Percentiles rank a stretch among this genome's conserved stretches.
Evolutionary conservation across 2,888 invertebrate genomes (phyloP).

Genomic region (Odontocolon sp.): DNA sequence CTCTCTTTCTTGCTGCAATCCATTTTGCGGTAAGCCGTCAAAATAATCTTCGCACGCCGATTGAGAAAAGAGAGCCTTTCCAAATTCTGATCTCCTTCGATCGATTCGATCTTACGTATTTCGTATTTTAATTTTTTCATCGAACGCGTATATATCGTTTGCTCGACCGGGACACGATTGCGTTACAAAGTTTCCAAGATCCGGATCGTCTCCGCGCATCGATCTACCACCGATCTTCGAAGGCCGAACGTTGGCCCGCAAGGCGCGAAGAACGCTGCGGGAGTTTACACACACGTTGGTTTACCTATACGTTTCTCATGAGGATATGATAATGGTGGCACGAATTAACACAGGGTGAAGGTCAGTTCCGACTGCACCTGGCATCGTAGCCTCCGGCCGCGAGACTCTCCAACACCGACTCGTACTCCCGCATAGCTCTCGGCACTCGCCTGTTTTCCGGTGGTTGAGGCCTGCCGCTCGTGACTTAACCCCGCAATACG

Average conservation of each 20-base stretch:
- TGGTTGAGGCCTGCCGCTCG: conserved; percentile 33
- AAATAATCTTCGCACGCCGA: conserved; percentile 1
- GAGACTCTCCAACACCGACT: conserved; percentile 5
- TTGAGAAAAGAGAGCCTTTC: too few relatives aligned
- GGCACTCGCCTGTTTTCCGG: conserved; percentile 47
- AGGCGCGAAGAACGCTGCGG: background rate
- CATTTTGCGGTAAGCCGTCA: background rate
- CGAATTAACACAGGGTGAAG: conserved; percentile 78
- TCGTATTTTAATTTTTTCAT: too few relatives aligned
- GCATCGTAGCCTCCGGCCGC: conserved; percentile 7
- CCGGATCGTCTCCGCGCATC: background rate
- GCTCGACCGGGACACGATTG: too few relatives aligned
- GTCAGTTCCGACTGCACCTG: conserved; percentile 63
- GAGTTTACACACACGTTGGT: conserved; percentile 35
- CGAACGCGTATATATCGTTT: too few relatives aligned
- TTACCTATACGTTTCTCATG: conserved; percentile 38
- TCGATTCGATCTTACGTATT: too few relatives aligned
- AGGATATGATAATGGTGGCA: conserved; percentile 72
- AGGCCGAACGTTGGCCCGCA: conserved; percentile 45
- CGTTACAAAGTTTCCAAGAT: background rate
- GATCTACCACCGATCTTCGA: conserved; percentile 24
- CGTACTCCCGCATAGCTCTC: conserved; percentile 45
- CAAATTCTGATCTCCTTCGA: too few relatives aligned
- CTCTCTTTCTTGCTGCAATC: too few relatives aligned
- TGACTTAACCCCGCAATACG: conserved; percentile 66